phyloP scores from a whole-genome alignment of 2,113 vertebrate species.

The Oncorhynchus keta region DNA sequence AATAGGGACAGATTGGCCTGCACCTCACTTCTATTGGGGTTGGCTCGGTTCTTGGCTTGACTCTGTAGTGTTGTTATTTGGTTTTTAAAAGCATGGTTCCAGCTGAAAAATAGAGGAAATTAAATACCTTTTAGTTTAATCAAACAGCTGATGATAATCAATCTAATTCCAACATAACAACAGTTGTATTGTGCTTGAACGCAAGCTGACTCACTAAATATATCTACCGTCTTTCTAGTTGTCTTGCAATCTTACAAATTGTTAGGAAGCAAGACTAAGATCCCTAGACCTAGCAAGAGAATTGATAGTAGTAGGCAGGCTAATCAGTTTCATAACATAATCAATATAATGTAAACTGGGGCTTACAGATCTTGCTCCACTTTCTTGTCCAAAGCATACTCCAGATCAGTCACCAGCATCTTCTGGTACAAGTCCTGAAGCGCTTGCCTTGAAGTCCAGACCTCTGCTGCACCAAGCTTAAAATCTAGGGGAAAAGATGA shows the following conservation, averaged over 20 bases:
- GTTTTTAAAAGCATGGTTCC: constrained; percentile 99
- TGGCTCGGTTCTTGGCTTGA: constrained; percentile 98
- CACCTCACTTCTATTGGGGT: constrained; percentile 97
- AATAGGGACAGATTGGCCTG: constrained; percentile 98
- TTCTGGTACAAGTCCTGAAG: constrained; percentile 99
- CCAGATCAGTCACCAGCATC: constrained; percentile 98
- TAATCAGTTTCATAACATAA: too few species aligned
- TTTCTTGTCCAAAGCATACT: constrained; percentile 99
- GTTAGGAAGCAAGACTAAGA: background rate
- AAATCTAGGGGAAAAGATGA: constrained; percentile 78
- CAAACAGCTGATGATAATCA: too few species aligned
- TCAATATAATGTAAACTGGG: background rate
- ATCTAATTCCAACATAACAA: too few species aligned
- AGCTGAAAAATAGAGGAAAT: constrained; percentile 66
- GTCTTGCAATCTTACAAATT: background rate
- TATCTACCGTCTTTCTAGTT: too few species aligned
- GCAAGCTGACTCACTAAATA: too few species aligned
- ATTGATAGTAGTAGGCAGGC: too few species aligned
- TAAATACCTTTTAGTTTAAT: too few species aligned
- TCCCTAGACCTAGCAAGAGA: background rate
- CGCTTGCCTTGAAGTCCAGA: constrained; percentile 97
- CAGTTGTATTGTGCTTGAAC: too few species aligned
- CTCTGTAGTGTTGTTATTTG: constrained; percentile 99
- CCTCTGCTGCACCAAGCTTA: constrained; percentile 93
- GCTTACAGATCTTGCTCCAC: constrained; percentile 99